Percentiles rank a stretch among this genome's conserved stretches.
These are phyloP conservation scores for Catocala nupta DNA, from an alignment of 2,888 invertebrate species.

Conservation along the genomic window DNA sequence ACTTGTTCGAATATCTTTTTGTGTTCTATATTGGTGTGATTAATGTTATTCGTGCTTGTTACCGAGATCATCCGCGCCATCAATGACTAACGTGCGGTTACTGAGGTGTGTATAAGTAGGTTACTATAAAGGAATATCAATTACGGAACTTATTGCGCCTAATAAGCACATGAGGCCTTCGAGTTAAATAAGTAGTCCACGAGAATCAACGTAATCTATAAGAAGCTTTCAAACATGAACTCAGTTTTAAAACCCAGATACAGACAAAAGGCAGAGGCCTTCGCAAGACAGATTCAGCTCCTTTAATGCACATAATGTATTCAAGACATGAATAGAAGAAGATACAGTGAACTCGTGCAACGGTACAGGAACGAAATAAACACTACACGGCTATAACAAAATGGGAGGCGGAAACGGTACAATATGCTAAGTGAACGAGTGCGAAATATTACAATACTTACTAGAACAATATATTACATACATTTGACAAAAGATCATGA, in stretches of 20 bases:
- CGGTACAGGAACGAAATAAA: constrained; percentile 54
- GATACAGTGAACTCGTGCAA: constrained; percentile 42
- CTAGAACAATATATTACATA: constrained; percentile 20
- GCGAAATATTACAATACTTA: constrained; percentile 38
- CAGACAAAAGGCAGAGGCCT: constrained; percentile 1
- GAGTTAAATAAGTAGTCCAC: too few relatives aligned
- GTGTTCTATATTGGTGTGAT: constrained; percentile 30
- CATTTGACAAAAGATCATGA: constrained; percentile 30
- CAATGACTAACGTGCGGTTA: constrained; percentile 57
- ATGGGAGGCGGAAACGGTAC: constrained; percentile 52
- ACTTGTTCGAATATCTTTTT: constrained; percentile 25
- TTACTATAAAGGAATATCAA: constrained; percentile 41
- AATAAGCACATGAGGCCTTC: background rate
- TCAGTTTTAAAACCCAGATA: constrained; percentile 11
- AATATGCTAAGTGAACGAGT: constrained; percentile 48
- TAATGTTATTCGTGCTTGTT: constrained; percentile 46
- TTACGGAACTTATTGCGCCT: constrained; percentile 41
- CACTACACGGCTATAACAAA: constrained; percentile 32
- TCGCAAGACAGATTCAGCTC: constrained; percentile 13
- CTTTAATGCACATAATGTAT: constrained; percentile 38
- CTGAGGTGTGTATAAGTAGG: constrained; percentile 46
- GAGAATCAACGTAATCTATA: too few relatives aligned
- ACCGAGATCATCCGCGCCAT: constrained; percentile 38
- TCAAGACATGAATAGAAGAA: constrained; percentile 40
- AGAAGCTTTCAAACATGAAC: too few relatives aligned